phyloP scores from a whole-genome alignment of 30 jellyfish, hydroid and myxozoan species.

The Clytia hemisphaerica region DNA sequence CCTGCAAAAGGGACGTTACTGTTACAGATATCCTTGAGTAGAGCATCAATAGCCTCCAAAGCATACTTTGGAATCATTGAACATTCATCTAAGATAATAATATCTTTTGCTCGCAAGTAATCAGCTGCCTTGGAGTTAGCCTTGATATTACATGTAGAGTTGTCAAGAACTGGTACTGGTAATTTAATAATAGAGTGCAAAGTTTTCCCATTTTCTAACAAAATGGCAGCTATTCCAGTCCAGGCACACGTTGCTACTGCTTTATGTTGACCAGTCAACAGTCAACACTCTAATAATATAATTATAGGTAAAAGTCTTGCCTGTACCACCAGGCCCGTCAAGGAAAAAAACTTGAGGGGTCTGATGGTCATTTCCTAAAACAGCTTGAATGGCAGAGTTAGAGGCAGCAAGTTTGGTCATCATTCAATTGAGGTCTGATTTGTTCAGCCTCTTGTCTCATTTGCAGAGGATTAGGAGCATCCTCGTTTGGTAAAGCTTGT shows the following conservation, averaged over 20 bases:
- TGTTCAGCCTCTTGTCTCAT: too few species aligned
- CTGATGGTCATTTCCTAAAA: too few species aligned
- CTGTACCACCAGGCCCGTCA: slow-evolving; percentile 15
- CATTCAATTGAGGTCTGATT: too few species aligned
- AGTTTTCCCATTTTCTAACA: background rate
- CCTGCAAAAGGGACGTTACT: background rate
- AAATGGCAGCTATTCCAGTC: background rate
- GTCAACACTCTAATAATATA: background rate
- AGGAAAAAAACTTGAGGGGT: too few species aligned
- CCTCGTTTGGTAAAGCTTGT: background rate
- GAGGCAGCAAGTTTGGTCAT: too few species aligned
- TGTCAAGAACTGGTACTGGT: slow-evolving; percentile 6
- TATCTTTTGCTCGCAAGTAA: background rate
- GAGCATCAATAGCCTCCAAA: slow-evolving; percentile 8
- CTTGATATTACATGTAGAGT: background rate
- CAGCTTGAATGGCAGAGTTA: too few species aligned
- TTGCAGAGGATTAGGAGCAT: background rate
- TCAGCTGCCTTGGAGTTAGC: background rate
- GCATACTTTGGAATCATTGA: slow-evolving; percentile 38
- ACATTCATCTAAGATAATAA: slow-evolving; percentile 38
- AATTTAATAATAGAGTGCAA: background rate
- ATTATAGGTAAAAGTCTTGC: slow-evolving; percentile 18
- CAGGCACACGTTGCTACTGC: slow-evolving; percentile 13
- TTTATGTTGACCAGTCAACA: background rate
- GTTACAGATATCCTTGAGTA: slow-evolving; percentile 14